Evolutionary conservation across 2,888 invertebrate genomes (phyloP), one percentile per base, ranked within the genome.

Genomic region (Eupithecia tripunctaria): DNA sequence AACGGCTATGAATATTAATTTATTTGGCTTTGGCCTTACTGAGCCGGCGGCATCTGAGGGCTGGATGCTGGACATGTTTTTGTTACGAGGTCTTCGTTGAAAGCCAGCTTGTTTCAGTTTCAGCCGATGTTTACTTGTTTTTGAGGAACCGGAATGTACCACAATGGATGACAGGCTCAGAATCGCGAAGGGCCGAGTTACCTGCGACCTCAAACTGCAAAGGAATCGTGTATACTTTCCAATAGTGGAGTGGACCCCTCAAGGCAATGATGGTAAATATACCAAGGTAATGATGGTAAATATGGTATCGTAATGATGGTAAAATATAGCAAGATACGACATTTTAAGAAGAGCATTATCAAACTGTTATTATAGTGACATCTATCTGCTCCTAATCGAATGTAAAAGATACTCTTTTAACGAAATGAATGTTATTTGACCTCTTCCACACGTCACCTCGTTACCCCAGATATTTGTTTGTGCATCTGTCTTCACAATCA

Each of bases 1-100:
- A 93, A 92, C 92, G 87, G 91, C 94, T 93, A 94, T 94, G 94
- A 94, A 93, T 94, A 93, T 92, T 93, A 93, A 93, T 92, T 93
- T 92, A 93, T 94, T 93, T 93, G 90, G 86, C 85, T 92, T 90
- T 85, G 86, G 85, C 84, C 84, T 87, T 86, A 86, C 38, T n/a
- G 43, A 43, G 2, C 43, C n/a, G 81, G 43, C 71, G n/a, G 56
- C 36, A 56, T 51, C 64, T 41, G 64, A 64, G 36, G 38, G 64
- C 25, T 72, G 74, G 69, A 43, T 66, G 65, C 2, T 66, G 43
- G 69, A 69, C 63, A 15, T n/a, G 59, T 51, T 70, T 21, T 38
- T 4, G 64, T 41, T 64, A 3, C 12, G 25, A 51, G 27, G 4
- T 27, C 29, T 7, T 66, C 38, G 32, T 56, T 10, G 56, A 56